A percentile compares a stretch with the other conserved stretches of the same genome.
Conservation (phyloP, 1,140 invertebrate genomes). For the Diorhabda sublineata region DNA sequence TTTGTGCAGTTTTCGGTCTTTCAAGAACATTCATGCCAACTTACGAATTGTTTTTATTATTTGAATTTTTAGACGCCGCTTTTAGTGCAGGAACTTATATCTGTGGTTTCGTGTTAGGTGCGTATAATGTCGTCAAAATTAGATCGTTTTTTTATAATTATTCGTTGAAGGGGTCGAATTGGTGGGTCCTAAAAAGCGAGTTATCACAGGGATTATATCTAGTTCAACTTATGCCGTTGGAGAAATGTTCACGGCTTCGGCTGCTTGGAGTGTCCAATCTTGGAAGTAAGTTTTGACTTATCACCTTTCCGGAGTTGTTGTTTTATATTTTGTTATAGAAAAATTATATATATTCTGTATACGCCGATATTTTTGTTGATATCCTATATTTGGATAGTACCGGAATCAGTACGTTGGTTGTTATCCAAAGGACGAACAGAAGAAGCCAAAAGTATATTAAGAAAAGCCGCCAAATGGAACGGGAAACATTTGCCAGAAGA, state of each 20-base stretch:
- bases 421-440: conserved; percentile 49
- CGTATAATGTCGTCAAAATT: not conserved
- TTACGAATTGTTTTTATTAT: conserved; percentile 57
- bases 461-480: conserved; percentile 55
- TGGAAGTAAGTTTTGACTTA: conserved; percentile 52
- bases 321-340: conserved; percentile 29
- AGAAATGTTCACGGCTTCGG: conserved; percentile 64
- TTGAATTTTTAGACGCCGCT: conserved; percentile 64
- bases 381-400: conserved; percentile 45
- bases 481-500: conserved; percentile 55
- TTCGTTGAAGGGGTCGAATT: conserved; percentile 45
- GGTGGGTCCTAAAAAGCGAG: conserved; percentile 68
- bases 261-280: conserved; percentile 68
- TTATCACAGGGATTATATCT: conserved; percentile 67
- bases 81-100: conserved; percentile 61
- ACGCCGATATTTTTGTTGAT: conserved; percentile 34
- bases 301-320: too few species aligned
- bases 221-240: conserved; percentile 69
- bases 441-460: conserved; percentile 49
- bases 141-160: too few species aligned
- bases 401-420: conserved; percentile 53
- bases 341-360: conserved; percentile 51
- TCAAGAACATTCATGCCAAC: conserved; percentile 60
- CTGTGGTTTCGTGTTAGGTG: conserved; percentile 46
- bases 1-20: conserved; percentile 58